phyloP scores from a whole-genome alignment of 2,797 vertebrate species.

The Macropus fuliginosus region DNA sequence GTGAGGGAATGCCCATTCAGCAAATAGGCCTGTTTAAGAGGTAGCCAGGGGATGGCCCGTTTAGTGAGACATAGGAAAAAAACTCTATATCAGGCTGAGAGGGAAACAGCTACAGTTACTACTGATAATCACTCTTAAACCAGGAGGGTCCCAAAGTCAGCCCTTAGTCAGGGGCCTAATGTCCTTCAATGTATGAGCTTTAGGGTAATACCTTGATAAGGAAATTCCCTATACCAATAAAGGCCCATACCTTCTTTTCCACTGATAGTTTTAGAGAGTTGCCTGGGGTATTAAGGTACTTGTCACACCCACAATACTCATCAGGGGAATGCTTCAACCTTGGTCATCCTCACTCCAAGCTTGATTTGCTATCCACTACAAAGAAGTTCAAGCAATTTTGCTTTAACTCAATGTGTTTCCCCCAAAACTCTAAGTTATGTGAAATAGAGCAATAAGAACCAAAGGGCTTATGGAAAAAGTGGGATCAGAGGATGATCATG shows the following conservation, averaged over 20 bases:
- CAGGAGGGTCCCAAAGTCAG: too few species aligned
- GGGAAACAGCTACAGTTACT: too few species aligned
- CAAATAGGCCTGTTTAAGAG: too few species aligned
- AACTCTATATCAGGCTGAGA: too few species aligned
- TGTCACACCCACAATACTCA: neutral
- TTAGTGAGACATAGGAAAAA: too few species aligned
- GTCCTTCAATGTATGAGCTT: too few species aligned
- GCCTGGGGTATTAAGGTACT: neutral
- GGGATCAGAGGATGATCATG: neutral
- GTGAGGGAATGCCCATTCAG: too few species aligned
- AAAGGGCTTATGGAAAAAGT: neutral
- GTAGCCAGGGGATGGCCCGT: too few species aligned
- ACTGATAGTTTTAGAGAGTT: neutral
- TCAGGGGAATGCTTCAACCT: neutral
- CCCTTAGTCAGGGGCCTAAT: too few species aligned
- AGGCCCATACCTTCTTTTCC: neutral
- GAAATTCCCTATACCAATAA: neutral
- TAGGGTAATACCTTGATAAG: neutral
- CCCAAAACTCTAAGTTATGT: neutral
- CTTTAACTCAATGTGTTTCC: neutral
- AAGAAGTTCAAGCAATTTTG: neutral
- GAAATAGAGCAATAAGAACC: neutral
- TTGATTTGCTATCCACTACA: neutral
- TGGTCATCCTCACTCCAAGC: neutral
- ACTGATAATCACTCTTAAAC: too few species aligned